phyloP scores from a whole-genome alignment of 2,797 vertebrate species.

The Gymnodraco acuticeps region DNA sequence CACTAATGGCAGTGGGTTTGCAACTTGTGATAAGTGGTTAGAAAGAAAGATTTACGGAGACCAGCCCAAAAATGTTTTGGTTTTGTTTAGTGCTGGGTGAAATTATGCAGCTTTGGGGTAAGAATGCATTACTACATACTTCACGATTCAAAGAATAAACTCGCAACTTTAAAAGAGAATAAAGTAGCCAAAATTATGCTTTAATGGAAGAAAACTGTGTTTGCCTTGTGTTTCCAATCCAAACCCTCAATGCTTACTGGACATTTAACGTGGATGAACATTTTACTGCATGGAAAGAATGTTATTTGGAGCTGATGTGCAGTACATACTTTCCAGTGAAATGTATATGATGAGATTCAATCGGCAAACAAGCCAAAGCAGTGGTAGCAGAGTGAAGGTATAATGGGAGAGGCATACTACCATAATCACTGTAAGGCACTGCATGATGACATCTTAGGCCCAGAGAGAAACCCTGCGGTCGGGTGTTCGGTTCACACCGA shows the following conservation, averaged over 20 bases:
- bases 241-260: constrained; percentile 53
- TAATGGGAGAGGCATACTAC: constrained; percentile 84
- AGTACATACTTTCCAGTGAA: constrained; percentile 66
- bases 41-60: constrained; percentile 81
- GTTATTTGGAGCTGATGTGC: constrained; percentile 70
- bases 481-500: constrained; percentile 77
- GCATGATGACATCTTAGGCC: constrained; percentile 84
- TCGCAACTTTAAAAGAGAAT: constrained; percentile 53
- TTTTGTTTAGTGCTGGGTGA: constrained; percentile 77
- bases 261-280: constrained; percentile 50
- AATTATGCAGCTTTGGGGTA: constrained; percentile 68
- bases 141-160: constrained; percentile 61
- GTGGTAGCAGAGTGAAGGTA: constrained; percentile 75
- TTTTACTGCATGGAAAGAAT: constrained; percentile 74
- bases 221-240: constrained; percentile 62
- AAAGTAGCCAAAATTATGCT: constrained; percentile 40
- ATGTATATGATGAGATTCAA: constrained; percentile 74
- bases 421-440: constrained; percentile 82
- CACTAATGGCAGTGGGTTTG: constrained; percentile 84
- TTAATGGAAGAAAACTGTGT: constrained; percentile 44
- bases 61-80: constrained; percentile 81
- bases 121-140: constrained; percentile 64
- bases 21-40: constrained; percentile 84
- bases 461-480: constrained; percentile 82
- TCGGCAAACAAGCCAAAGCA: constrained; percentile 76